Evolutionary conservation across 1,140 invertebrate genomes (phyloP).

Genomic region (Meloidogyne chitwoodi): DNA sequence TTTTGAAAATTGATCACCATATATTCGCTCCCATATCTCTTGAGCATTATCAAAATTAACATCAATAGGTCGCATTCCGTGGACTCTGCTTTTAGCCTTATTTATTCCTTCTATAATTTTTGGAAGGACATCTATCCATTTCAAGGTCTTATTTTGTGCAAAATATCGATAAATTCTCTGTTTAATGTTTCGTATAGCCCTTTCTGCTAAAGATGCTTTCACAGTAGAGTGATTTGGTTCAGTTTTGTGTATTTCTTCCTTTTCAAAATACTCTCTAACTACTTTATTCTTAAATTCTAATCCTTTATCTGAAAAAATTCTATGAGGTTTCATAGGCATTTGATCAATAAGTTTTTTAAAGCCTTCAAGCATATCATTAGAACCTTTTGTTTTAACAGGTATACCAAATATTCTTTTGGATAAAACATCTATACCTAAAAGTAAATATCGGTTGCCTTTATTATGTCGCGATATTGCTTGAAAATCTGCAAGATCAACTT

Average conservation of each 20-base stretch:
- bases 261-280: too few species aligned
- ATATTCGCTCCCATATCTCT: too few species aligned
- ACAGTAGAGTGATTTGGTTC: too few species aligned
- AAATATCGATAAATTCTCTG: conserved; percentile 28
- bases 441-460: conserved; percentile 22
- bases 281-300: too few species aligned
- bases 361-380: conserved; percentile 20
- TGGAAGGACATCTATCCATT: conserved; percentile 27
- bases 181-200: conserved; percentile 30
- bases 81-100: not conserved
- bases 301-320: too few species aligned
- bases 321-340: conserved; percentile 17
- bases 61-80: conserved; percentile 6
- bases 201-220: conserved; percentile 34
- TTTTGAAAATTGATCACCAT: too few species aligned
- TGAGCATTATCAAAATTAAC: too few species aligned
- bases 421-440: conserved; percentile 23
- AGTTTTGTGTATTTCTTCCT: too few species aligned
- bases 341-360: conserved; percentile 23
- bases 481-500: conserved; percentile 31
- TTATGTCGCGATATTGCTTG: conserved; percentile 10
- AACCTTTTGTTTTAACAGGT: conserved; percentile 25
- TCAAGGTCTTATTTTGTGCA: conserved; percentile 13
- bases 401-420: conserved; percentile 21
- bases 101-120: conserved; percentile 14